Evolutionary conservation across 2,888 invertebrate species (phyloP), one percentile per base, ranked within the genome.

Genomic region (Pristionchus mayeri): DNA sequence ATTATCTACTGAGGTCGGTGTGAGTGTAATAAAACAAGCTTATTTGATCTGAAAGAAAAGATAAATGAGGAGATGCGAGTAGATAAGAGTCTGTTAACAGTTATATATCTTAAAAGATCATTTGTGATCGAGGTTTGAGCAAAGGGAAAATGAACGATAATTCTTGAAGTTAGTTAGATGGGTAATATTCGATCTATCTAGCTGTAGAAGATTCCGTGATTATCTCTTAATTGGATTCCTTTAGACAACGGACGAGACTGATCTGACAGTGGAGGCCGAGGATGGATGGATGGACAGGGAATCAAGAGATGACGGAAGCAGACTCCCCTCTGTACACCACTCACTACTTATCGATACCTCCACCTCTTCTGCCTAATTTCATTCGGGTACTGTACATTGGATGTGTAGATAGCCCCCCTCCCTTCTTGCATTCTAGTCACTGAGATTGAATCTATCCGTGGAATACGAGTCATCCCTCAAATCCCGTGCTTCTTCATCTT

Each of bases 231-330:
- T 60, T 34, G 60, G 40, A 0, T 3, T 13, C 9, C 24, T 81
- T 37, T 21, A 81, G 81, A 60, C 44, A 44, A 81, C 81, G 11
- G 81, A 81, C 27, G 81, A 81, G 27, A 81, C 81, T 0, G 60
- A 81, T 60, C 18, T 81, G 44, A 81, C 27, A 40, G 57, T 18
- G 21, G 81, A 60, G 6, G 67, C 2, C 2, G 37, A 67, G 13
- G 48, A 40, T 81, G 40, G 57, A 60, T 81, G 60, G 44, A 60
- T 4, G n/a, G 24, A 78, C 18, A 37, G 63, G 18, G 63, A 52
- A 54, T 50, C 57, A 0, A 60, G 57, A 48, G 81, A 60, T 44
- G 57, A 60, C 3, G 48, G 16, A 50, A 7, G 21, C 1, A 40
- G 75, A 75, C 2, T 34, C 16, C 54, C 79, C 7, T 79, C 30